These are phyloP conservation scores for Macrocentrus cingulum DNA, from an alignment of 1,140 invertebrate species.

Conservation along the genomic window DNA sequence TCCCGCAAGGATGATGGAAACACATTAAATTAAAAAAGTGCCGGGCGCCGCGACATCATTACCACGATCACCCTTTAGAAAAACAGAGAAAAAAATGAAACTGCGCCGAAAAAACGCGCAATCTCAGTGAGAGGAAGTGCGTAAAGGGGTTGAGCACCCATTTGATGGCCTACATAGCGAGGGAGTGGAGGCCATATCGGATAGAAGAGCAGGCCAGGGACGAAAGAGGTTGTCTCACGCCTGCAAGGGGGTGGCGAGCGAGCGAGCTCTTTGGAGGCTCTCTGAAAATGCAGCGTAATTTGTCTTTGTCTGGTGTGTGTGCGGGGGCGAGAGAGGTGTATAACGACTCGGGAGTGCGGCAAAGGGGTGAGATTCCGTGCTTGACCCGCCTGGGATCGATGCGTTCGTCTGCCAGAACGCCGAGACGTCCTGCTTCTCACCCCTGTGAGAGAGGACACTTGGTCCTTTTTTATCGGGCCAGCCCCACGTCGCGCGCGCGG, in stretches of 20 bases:
- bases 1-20: no score
- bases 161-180: slow-evolving; percentile 47
- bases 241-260: slow-evolving; percentile 16
- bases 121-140: slow-evolving; percentile 33
- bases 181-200: slow-evolving; percentile 4
- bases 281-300: slow-evolving; percentile 60
- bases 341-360: slow-evolving; percentile 19
- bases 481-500: slow-evolving; percentile 4
- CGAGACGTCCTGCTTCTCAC: slow-evolving; percentile 55
- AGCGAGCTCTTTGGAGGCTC: slow-evolving; percentile 51
- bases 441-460: slow-evolving; percentile 1
- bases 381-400: slow-evolving; percentile 60
- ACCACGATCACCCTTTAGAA: no score
- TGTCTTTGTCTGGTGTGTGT: slow-evolving; percentile 56
- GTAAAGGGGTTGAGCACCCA: slow-evolving; percentile 47
- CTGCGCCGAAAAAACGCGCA: background rate
- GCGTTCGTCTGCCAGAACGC: slow-evolving; percentile 60
- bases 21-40: no score
- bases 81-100: no score
- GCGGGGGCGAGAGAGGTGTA: slow-evolving; percentile 24
- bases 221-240: background rate
- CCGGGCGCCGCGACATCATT: no score
- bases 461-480: slow-evolving; percentile 15
- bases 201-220: slow-evolving; percentile 23
- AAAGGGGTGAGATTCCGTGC: slow-evolving; percentile 49